A percentile compares a stretch with the other conserved stretches of the same genome.
These are phyloP conservation scores for Ischnura elegans DNA, from an alignment of 2,888 invertebrate species.

Conservation along the genomic window DNA sequence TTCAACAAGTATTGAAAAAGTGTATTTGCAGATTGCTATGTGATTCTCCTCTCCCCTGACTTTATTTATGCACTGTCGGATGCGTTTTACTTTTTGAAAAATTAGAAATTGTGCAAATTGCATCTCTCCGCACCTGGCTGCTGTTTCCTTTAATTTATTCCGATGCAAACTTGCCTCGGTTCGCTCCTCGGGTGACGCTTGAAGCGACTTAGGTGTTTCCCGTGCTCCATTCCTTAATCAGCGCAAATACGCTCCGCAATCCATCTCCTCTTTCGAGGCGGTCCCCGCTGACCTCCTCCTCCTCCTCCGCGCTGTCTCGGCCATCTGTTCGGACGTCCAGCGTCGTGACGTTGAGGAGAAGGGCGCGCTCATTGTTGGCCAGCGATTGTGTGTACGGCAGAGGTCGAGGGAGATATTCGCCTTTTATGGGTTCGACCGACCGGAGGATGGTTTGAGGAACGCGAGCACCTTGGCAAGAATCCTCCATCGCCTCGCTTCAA, in stretches of 20 bases:
- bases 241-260: neutral
- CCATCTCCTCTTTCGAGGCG: neutral
- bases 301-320: neutral
- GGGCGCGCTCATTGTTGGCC: no score
- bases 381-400: no score
- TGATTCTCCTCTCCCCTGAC: neutral
- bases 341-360: neutral
- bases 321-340: conserved; percentile 3
- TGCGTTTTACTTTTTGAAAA: neutral
- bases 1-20: no score
- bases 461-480: neutral
- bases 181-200: neutral
- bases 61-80: neutral
- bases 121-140: neutral
- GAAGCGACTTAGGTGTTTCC: neutral
- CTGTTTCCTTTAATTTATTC: neutral
- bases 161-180: neutral
- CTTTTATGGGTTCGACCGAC: neutral
- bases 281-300: neutral
- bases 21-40: no score
- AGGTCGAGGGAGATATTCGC: neutral
- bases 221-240: neutral
- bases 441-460: neutral
- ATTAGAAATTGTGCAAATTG: neutral
- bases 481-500: neutral